These are phyloP conservation scores for Argentina silus DNA, from an alignment of 2,797 vertebrate genomes.

Conservation along the genomic window DNA sequence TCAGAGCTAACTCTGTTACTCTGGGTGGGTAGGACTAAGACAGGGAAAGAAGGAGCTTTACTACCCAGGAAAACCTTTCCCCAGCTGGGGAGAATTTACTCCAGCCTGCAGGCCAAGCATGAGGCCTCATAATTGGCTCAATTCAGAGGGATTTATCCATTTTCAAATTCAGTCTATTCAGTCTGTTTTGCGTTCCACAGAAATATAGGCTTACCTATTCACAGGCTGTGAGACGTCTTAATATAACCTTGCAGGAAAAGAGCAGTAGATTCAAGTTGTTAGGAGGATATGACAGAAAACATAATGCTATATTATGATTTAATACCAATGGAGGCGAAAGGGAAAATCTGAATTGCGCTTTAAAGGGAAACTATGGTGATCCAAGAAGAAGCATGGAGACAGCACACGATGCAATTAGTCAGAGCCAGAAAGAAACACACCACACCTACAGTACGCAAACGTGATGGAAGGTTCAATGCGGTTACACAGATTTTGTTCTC, in stretches of 20 bases:
- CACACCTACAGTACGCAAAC: constrained; percentile 9
- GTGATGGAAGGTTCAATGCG: not conserved
- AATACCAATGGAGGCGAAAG: constrained; percentile 20
- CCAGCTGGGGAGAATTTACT: constrained; percentile 52
- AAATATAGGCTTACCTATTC: constrained; percentile 55
- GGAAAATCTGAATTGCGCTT: constrained; percentile 17
- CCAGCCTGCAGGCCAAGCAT: constrained; percentile 28
- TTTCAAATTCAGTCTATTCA: constrained; percentile 65
- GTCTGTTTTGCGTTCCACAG: constrained; percentile 58
- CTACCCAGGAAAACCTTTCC: constrained; percentile 41
- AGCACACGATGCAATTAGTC: constrained; percentile 8
- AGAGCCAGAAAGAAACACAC: not conserved
- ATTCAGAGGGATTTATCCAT: constrained; percentile 52
- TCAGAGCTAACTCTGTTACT: constrained; percentile 36
- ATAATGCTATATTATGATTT: constrained; percentile 34
- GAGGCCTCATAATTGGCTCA: constrained; percentile 52
- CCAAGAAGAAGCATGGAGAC: not conserved
- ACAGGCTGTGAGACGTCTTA: constrained; percentile 39
- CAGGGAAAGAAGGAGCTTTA: not conserved
- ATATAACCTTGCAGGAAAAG: constrained; percentile 47
- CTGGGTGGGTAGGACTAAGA: constrained; percentile 9
- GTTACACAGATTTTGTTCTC: constrained; percentile 20
- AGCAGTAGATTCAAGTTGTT: constrained; percentile 28
- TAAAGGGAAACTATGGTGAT: constrained; percentile 9
- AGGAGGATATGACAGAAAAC: constrained; percentile 15